phyloP scores from a whole-genome alignment of 2,888 invertebrate species.

The Abrostola tripartita region DNA sequence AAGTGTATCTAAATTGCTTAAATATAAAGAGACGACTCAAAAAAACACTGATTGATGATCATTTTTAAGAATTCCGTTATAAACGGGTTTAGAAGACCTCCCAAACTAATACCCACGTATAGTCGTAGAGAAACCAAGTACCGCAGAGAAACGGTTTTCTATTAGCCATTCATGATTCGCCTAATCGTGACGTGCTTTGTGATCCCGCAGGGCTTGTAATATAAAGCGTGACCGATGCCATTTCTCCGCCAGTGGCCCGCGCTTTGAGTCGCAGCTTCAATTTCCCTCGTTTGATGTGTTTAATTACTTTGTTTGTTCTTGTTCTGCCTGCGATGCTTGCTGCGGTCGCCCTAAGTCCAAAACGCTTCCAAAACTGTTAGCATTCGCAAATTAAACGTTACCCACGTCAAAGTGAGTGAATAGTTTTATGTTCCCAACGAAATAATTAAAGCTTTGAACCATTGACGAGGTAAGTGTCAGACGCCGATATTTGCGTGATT shows the following conservation, averaged over 20 bases:
- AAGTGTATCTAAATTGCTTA: too few species aligned
- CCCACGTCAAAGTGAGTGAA: conserved; percentile 85
- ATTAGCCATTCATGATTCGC: conserved; percentile 37
- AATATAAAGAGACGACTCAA: too few species aligned
- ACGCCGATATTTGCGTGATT: conserved; percentile 57
- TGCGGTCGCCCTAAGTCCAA: conserved; percentile 84
- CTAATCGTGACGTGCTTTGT: conserved; percentile 42
- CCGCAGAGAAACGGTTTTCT: conserved; percentile 19
- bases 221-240: conserved; percentile 47
- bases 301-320: conserved; percentile 88
- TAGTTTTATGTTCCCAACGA: conserved; percentile 82
- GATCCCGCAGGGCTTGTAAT: conserved; percentile 31
- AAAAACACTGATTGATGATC: too few species aligned
- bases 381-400: conserved; percentile 85
- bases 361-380: conserved; percentile 83
- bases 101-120: conserved; percentile 6
- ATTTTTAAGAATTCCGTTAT: too few species aligned
- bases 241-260: conserved; percentile 53
- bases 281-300: conserved; percentile 87
- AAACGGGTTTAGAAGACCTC: too few species aligned
- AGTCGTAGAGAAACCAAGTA: background rate
- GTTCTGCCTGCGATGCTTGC: conserved; percentile 79
- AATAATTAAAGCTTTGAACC: conserved; percentile 75
- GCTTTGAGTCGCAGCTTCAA: conserved; percentile 83
- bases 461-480: conserved; percentile 58